These are phyloP conservation scores for Herpetotheres cachinnans DNA, from an alignment of 2,113 vertebrate species.

Conservation along the genomic window DNA sequence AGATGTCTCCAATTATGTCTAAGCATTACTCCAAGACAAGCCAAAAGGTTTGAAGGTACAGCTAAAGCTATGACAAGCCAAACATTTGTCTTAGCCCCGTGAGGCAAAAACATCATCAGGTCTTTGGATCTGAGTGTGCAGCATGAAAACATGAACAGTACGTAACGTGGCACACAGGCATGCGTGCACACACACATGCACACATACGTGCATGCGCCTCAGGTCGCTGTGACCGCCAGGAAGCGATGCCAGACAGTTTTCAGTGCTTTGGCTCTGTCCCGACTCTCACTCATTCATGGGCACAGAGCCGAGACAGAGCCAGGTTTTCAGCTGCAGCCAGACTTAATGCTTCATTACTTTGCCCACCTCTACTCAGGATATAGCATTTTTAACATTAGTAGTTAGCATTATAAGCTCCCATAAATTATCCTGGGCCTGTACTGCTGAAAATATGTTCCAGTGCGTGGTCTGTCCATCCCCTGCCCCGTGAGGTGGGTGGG, in stretches of 20 bases:
- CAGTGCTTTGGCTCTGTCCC: slow-evolving; percentile 27
- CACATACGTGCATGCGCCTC: not conserved
- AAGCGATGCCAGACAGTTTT: slow-evolving; percentile 56
- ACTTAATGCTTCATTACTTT: slow-evolving; percentile 72
- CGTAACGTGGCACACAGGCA: not conserved
- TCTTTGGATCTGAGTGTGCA: not conserved
- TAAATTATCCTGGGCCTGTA: slow-evolving; percentile 53
- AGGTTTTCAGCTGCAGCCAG: slow-evolving; percentile 63
- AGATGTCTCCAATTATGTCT: slow-evolving; percentile 31
- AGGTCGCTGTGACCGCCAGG: not conserved
- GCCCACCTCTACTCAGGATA: slow-evolving; percentile 69
- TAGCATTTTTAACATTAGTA: not conserved
- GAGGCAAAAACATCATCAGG: not conserved
- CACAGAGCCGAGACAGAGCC: slow-evolving; percentile 59
- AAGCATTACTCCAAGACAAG: not conserved
- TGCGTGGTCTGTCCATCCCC: not conserved
- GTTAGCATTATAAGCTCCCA: slow-evolving; percentile 20
- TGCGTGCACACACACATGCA: not conserved
- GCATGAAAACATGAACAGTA: not conserved
- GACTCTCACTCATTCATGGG: slow-evolving; percentile 33
- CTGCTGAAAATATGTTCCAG: slow-evolving; percentile 27
- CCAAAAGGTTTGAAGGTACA: slow-evolving; percentile 11
- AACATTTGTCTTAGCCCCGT: not conserved
- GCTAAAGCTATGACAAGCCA: not conserved
- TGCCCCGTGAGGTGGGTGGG: slow-evolving; percentile 6